These are phyloP conservation scores for Elmis aenea DNA, from an alignment of 2,888 invertebrate genomes.

Conservation along the genomic window DNA sequence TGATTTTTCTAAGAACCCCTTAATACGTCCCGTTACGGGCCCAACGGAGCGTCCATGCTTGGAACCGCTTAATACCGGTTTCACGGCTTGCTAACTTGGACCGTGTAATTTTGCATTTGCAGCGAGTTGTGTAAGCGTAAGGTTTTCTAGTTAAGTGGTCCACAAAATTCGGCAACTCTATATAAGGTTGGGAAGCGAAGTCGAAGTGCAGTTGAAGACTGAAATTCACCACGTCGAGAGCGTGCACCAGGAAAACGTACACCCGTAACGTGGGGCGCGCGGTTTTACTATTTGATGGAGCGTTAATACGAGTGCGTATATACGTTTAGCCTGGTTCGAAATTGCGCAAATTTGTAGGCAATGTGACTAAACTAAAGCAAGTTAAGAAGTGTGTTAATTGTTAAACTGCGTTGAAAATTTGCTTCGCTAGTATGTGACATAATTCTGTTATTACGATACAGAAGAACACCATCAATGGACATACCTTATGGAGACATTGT, in stretches of 20 bases:
- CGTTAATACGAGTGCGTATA: too few relatives aligned
- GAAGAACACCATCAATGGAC: too few relatives aligned
- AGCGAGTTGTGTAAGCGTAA: constrained; percentile 50
- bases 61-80: constrained; percentile 47
- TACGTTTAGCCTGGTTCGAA: too few relatives aligned
- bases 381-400: too few relatives aligned
- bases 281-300: too few relatives aligned
- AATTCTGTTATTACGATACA: too few relatives aligned
- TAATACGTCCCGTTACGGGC: constrained; percentile 24
- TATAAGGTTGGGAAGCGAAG: constrained; percentile 47
- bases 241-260: constrained; percentile 12
- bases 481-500: too few relatives aligned
- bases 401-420: too few relatives aligned
- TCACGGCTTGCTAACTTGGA: constrained; percentile 55
- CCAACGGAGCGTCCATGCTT: constrained; percentile 45
- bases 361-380: too few relatives aligned
- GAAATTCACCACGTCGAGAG: constrained; percentile 22
- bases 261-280: too few relatives aligned
- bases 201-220: constrained; percentile 35
- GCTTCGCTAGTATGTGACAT: too few relatives aligned
- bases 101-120: constrained; percentile 58
- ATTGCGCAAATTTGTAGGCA: too few relatives aligned
- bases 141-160: constrained; percentile 60
- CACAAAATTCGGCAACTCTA: constrained; percentile 57
- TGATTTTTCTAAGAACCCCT: constrained; percentile 20